Evolutionary conservation across 1,140 invertebrate genomes (phyloP).

Genomic region (Drosophila miranda): DNA sequence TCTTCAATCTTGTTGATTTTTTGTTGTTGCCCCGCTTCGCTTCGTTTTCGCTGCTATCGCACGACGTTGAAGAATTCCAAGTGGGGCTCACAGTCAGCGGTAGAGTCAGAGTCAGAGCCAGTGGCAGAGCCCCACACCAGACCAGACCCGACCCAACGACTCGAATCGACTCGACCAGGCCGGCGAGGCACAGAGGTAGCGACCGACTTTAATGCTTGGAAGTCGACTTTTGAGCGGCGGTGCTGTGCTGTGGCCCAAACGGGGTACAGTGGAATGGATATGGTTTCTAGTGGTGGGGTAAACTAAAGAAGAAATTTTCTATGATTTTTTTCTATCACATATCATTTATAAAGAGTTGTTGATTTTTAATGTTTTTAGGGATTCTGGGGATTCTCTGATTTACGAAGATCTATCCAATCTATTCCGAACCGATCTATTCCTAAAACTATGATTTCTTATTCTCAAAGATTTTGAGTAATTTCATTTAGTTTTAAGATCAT

Average conservation of each 20-base stretch:
- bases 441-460: too few relatives aligned
- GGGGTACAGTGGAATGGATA: constrained; percentile 50
- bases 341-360: too few relatives aligned
- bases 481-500: too few relatives aligned
- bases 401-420: too few relatives aligned
- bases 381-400: too few relatives aligned
- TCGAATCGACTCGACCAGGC: constrained; percentile 27
- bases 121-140: constrained; percentile 1
- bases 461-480: too few relatives aligned
- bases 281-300: neutral
- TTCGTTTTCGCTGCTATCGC: constrained; percentile 53
- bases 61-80: constrained; percentile 73
- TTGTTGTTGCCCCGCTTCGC: constrained; percentile 16
- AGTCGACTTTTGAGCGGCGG: constrained; percentile 55
- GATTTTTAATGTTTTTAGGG: too few relatives aligned
- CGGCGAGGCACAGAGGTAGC: constrained; percentile 44
- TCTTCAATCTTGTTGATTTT: constrained; percentile 26
- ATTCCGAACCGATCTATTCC: too few relatives aligned
- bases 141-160: constrained; percentile 37
- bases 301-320: too few relatives aligned
- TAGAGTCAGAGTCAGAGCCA: constrained; percentile 11
- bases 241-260: constrained; percentile 18
- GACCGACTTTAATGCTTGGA: constrained; percentile 75
- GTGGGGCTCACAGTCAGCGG: constrained; percentile 49
- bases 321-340: too few relatives aligned